Conservation (phyloP, 2,888 invertebrate genomes). For the Heliconius cydno region DNA sequence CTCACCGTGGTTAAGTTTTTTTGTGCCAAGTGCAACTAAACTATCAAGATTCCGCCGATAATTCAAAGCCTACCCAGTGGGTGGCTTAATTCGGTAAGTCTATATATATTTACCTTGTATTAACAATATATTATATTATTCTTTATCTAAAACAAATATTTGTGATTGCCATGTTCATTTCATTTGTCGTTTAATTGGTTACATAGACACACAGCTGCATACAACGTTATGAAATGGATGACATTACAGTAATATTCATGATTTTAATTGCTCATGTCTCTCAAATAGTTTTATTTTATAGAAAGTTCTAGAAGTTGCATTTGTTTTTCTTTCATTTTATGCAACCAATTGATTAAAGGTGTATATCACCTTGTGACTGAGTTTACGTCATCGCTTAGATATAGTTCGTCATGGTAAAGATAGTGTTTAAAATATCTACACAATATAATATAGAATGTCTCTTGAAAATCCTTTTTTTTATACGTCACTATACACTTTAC, state of each 20-base stretch:
- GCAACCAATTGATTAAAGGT: slow-evolving; percentile 47
- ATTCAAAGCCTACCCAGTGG: slow-evolving; percentile 90
- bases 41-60: slow-evolving; percentile 92
- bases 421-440: slow-evolving; percentile 17
- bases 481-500: neutral
- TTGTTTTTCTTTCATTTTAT: slow-evolving; percentile 25
- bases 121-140: slow-evolving; percentile 22
- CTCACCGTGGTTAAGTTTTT: slow-evolving; percentile 79
- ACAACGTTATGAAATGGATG: slow-evolving; percentile 39
- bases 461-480: neutral
- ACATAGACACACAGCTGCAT: slow-evolving; percentile 28
- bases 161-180: neutral
- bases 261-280: slow-evolving; percentile 1
- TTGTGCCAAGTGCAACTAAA: slow-evolving; percentile 84
- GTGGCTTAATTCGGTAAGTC: slow-evolving; percentile 89
- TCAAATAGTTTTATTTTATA: slow-evolving; percentile 8
- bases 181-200: slow-evolving; percentile 10
- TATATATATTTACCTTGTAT: slow-evolving; percentile 35
- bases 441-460: neutral
- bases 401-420: slow-evolving; percentile 18
- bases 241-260: slow-evolving; percentile 13
- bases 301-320: slow-evolving; percentile 20
- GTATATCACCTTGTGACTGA: slow-evolving; percentile 51
- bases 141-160: slow-evolving; percentile 33
- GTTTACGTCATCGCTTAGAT: slow-evolving; percentile 56